Percentiles rank a stretch among this genome's conserved stretches.
Conservation (phyloP, 2,888 invertebrate genomes). For the Alloplasta piceator region DNA sequence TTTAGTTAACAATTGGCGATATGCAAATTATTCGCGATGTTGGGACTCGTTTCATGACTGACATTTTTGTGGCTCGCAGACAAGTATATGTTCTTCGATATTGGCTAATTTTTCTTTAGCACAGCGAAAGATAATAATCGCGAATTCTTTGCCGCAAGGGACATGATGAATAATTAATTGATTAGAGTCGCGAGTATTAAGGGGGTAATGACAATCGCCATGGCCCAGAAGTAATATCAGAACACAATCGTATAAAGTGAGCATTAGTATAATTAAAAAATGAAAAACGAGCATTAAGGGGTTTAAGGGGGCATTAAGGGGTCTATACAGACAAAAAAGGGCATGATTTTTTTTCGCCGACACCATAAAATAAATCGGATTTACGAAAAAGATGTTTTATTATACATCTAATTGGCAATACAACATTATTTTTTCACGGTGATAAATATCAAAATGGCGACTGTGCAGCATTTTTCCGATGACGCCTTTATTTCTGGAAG, state of each 20-base stretch:
- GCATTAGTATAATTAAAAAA: neutral
- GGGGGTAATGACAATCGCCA: constrained; percentile 13
- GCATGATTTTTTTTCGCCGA: too few species aligned
- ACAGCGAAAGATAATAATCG: constrained; percentile 37
- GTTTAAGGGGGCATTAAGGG: too few species aligned
- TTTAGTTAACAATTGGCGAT: neutral
- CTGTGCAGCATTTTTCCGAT: too few species aligned
- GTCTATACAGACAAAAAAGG: too few species aligned
- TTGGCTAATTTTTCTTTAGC: too few species aligned
- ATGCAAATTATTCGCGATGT: neutral
- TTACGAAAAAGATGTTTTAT: too few species aligned
- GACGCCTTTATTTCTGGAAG: too few species aligned
- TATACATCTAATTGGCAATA: too few species aligned
- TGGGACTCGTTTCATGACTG: neutral
- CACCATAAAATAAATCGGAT: too few species aligned
- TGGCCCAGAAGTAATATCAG: constrained; percentile 26
- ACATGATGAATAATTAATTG: constrained; percentile 48
- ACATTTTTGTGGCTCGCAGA: neutral
- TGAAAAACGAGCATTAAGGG: neutral
- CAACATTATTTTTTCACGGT: too few species aligned
- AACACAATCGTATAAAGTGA: neutral
- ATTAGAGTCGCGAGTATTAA: constrained; percentile 23
- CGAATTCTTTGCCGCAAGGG: neutral
- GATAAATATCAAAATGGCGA: too few species aligned
- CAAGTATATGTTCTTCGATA: too few species aligned